Conservation (phyloP, 2,113 vertebrate genomes). For the Aptenodytes patagonicus region DNA sequence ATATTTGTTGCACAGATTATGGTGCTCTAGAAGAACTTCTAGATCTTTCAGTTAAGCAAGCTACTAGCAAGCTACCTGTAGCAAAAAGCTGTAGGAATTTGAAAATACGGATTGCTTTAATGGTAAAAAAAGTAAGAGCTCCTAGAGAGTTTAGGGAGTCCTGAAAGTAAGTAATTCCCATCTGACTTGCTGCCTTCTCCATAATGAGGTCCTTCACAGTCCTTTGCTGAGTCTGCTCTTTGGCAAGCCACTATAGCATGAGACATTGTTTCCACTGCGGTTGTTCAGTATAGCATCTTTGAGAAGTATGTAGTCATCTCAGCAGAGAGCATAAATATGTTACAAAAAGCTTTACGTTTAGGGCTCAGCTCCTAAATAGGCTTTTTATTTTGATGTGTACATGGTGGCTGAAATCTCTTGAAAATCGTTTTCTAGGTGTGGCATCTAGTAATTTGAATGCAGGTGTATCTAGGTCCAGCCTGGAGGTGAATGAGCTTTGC, state of each 20-base stretch:
- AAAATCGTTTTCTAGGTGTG: not conserved
- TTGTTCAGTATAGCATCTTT: not conserved
- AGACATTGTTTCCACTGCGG: not conserved
- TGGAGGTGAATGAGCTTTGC: not conserved
- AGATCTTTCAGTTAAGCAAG: not conserved
- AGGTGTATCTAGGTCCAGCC: not conserved
- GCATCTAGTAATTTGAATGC: not conserved
- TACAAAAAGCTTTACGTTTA: not conserved
- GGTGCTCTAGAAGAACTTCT: not conserved
- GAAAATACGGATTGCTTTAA: not conserved
- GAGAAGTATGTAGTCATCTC: not conserved
- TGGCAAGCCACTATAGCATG: not conserved
- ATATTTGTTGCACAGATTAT: not conserved
- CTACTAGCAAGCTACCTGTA: not conserved
- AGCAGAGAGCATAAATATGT: not conserved
- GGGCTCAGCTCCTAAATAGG: not conserved
- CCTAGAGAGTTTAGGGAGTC: not conserved
- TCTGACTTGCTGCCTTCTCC: not conserved
- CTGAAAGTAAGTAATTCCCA: not conserved
- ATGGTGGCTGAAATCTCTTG: not conserved
- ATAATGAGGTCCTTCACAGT: not conserved
- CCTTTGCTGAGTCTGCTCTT: not conserved
- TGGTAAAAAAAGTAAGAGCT: not conserved
- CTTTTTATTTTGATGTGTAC: not conserved
- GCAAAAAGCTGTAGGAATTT: not conserved